Evolutionary conservation across 1,140 invertebrate species (phyloP), one percentile per base, ranked within the genome.

Genomic region (Venturia canescens): DNA sequence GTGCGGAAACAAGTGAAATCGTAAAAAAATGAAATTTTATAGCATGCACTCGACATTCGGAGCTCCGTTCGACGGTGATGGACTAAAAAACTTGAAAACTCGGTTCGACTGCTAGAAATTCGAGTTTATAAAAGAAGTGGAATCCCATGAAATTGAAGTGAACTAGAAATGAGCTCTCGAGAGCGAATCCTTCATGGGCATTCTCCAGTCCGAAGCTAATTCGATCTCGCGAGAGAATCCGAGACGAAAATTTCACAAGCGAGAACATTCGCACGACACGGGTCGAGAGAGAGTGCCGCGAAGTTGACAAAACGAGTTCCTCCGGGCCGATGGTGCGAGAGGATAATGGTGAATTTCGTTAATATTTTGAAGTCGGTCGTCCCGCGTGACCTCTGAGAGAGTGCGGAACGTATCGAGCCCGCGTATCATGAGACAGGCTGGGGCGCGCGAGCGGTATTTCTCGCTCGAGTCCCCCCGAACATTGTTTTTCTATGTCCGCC

Each of bases 361-460:
- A 9, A 44, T 44, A 44, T 44, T 44, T 44, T 13, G 13, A 34
- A 48, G 31, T 16, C 29, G 0, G 48, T 26, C 53, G 81, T 74
- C 82, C 84, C 66, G 85, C 1, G 38, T 13, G 86, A 86, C 82
- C 84, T 78, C 63, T 85, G 82, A 82, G 82, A 82, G 80, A 82
- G 11, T 31, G 85, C 80, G 83, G 38, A 85, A 87, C 86, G 74
- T 86, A 87, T 86, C 81, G 84, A 86, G 83, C 83, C 81, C 81
- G 82, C 84, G 81, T 87, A 87, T 85, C 84, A 86, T 83, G 84
- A 84, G 84, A 84, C n/a, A 66, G 82, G 84, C 85, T 78, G 81
- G 34, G 71, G 70, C 77, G 70, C 77, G 48, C 66, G 27, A 69
- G 29, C 66, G 69, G 78, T 75, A 84, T 87, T 85, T 82, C 84